Evolutionary conservation across 2,888 invertebrate species (phyloP).

Genomic region (Coenonympha glycerion): DNA sequence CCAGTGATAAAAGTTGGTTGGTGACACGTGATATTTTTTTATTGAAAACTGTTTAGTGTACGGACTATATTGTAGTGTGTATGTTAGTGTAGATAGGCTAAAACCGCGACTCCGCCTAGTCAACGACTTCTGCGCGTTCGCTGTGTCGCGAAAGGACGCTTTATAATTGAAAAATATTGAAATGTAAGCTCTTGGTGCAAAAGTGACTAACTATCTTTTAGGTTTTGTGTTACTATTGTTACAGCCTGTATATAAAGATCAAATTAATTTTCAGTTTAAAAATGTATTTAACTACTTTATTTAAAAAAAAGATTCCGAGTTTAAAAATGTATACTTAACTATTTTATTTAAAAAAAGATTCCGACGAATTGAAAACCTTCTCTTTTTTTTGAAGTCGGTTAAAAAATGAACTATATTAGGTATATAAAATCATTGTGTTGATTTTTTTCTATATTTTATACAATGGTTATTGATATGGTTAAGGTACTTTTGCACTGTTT

Average conservation of each 20-base stretch:
- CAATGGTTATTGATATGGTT: neutral
- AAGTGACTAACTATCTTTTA: neutral
- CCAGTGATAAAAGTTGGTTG: conserved; percentile 60
- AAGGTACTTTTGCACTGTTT: conserved; percentile 2
- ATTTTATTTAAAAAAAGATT: no score
- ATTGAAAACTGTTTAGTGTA: conserved; percentile 37
- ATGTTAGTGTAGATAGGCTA: conserved; percentile 34
- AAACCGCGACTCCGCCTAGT: conserved; percentile 66
- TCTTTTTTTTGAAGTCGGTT: no score
- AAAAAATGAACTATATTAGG: no score
- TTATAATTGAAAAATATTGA: neutral
- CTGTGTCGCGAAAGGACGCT: neutral
- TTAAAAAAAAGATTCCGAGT: neutral
- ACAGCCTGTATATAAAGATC: no score
- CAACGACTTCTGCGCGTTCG: conserved; percentile 37
- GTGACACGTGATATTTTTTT: conserved; percentile 67
- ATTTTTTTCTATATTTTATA: no score
- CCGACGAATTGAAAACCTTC: no score
- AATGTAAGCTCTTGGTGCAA: conserved; percentile 1
- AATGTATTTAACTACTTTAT: neutral
- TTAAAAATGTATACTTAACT: no score
- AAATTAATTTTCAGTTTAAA: neutral
- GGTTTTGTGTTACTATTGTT: no score
- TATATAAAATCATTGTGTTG: no score
- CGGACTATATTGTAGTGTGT: no score